These are phyloP conservation scores for Pipistrellus pipistrellus DNA, from an alignment of 2,797 vertebrate genomes.

Conservation along the genomic window DNA sequence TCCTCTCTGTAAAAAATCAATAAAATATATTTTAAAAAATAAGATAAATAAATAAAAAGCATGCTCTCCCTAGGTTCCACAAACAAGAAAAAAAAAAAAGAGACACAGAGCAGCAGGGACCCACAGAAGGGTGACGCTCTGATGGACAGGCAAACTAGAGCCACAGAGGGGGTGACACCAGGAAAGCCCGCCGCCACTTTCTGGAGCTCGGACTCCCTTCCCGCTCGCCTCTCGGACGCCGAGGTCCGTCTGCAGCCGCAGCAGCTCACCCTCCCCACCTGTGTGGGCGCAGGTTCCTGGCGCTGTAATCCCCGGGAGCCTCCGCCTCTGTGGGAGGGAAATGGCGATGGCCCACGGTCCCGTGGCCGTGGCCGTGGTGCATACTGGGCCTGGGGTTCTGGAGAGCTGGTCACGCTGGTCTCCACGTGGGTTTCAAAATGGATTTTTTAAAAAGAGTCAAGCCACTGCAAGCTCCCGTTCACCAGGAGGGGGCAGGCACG, in stretches of 20 bases:
- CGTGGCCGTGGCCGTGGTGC: neutral
- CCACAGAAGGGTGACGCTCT: neutral
- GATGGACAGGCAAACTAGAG: neutral
- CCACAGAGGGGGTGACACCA: neutral
- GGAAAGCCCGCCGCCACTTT: neutral
- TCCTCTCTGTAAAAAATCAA: no score
- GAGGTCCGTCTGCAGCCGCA: neutral
- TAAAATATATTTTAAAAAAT: neutral
- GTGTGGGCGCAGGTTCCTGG: neutral
- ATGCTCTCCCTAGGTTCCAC: neutral
- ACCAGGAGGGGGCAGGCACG: neutral
- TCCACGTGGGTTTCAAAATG: neutral
- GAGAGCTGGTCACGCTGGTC: neutral
- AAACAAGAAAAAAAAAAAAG: neutral
- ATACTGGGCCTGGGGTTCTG: neutral
- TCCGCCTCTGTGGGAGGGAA: neutral
- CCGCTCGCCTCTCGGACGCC: neutral
- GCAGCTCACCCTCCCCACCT: neutral
- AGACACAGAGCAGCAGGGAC: neutral
- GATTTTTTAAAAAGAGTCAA: neutral
- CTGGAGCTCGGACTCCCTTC: neutral
- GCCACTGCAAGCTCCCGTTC: neutral
- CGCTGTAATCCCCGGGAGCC: neutral
- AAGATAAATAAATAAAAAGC: constrained; percentile 11
- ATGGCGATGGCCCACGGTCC: neutral